A percentile compares a stretch with the other conserved stretches of the same genome.
Conservation (phyloP, 2,888 invertebrate species). For the Cremastobaeus sp. region DNA sequence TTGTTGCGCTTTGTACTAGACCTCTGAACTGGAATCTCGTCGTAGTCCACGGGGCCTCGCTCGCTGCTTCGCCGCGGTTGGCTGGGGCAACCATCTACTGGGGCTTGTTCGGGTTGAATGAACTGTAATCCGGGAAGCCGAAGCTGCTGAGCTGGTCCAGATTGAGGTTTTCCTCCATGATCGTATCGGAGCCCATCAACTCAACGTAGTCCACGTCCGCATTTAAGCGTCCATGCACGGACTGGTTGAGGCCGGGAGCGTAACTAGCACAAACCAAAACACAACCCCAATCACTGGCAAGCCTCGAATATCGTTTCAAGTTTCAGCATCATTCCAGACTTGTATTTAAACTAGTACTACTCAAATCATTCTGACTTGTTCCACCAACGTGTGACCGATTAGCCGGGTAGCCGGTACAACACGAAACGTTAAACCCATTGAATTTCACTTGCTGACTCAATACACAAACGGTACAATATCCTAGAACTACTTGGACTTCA, state of each 20-base stretch:
- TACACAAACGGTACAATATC: no score
- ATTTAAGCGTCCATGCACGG: constrained; percentile 71
- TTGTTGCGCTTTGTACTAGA: constrained; percentile 18
- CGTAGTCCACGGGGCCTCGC: neutral
- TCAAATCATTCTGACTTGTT: no score
- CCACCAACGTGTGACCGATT: constrained; percentile 59
- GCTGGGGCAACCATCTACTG: constrained; percentile 67
- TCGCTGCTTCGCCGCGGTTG: constrained; percentile 2
- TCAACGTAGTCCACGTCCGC: constrained; percentile 77
- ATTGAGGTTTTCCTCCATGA: constrained; percentile 76
- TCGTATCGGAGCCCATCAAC: constrained; percentile 71
- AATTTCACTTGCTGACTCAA: no score
- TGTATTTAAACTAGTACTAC: neutral
- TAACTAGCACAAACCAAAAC: constrained; percentile 76
- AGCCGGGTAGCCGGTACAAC: constrained; percentile 78
- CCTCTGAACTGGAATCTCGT: constrained; percentile 14
- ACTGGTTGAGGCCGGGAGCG: constrained; percentile 77
- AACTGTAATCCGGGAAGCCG: constrained; percentile 74
- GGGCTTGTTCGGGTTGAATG: constrained; percentile 72
- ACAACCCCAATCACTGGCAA: constrained; percentile 79
- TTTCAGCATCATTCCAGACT: neutral
- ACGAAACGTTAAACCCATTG: constrained; percentile 61
- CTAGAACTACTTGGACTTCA: no score
- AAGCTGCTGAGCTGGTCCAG: constrained; percentile 74
- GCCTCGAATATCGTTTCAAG: constrained; percentile 58